A percentile compares a stretch with the other conserved stretches of the same genome.
Evolutionary conservation across 2,888 invertebrate genomes (phyloP).

Genomic region (Himalopsyche tibetana): DNA sequence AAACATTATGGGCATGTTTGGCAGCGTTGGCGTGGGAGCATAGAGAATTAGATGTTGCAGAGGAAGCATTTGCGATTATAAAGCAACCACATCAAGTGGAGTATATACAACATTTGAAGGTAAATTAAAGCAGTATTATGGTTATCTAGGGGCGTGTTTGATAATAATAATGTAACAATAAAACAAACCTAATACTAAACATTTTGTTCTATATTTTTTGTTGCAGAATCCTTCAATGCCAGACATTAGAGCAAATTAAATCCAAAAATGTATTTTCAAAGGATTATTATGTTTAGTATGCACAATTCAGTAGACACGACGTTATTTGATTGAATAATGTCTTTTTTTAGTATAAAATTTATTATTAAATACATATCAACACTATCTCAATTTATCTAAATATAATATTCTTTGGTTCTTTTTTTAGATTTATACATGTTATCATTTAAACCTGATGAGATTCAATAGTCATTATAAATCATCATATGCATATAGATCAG

Average conservation of each 20-base stretch:
- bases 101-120: constrained; percentile 89
- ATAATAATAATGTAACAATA: too few relatives aligned
- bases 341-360: too few relatives aligned
- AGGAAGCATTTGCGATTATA: constrained; percentile 91
- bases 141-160: not conserved
- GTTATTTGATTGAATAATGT: too few relatives aligned
- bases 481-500: too few relatives aligned
- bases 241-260: constrained; percentile 41
- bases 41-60: constrained; percentile 91
- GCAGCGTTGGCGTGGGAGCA: constrained; percentile 93
- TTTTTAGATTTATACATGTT: too few relatives aligned
- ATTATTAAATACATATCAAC: too few relatives aligned
- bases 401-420: too few relatives aligned
- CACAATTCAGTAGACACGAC: too few relatives aligned
- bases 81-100: constrained; percentile 84
- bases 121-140: constrained; percentile 68
- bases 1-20: constrained; percentile 94
- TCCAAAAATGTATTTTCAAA: not conserved
- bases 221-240: constrained; percentile 58
- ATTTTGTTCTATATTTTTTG: not conserved
- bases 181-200: not conserved
- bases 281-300: not conserved
- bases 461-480: too few relatives aligned
- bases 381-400: too few relatives aligned
- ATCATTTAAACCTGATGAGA: too few relatives aligned